Evolutionary conservation across 2,888 invertebrate species (phyloP).

Genomic region (Pandemis cinnamomeana): DNA sequence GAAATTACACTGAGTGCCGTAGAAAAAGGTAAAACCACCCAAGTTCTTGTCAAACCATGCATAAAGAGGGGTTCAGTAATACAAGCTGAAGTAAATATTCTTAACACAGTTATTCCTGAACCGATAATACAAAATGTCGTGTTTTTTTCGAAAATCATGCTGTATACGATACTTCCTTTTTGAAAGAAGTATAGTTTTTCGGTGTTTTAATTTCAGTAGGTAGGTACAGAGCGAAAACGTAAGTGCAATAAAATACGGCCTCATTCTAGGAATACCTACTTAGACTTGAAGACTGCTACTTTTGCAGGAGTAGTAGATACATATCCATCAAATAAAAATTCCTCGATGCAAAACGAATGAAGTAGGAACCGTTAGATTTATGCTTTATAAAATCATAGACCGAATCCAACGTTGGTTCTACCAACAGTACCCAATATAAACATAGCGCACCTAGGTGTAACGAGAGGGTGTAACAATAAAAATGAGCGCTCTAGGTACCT

Average conservation of each 20-base stretch:
- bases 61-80: too few relatives aligned
- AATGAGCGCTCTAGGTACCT: slow-evolving; percentile 67
- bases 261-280: too few relatives aligned
- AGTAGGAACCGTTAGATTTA: slow-evolving; percentile 61
- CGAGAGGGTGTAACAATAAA: slow-evolving; percentile 48
- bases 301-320: neutral
- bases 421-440: slow-evolving; percentile 15
- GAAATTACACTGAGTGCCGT: neutral
- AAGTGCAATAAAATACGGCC: neutral
- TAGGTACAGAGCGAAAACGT: neutral
- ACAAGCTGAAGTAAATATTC: too few relatives aligned
- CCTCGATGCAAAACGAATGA: neutral
- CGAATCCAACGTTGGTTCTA: slow-evolving; percentile 28
- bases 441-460: slow-evolving; percentile 28
- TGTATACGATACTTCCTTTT: too few relatives aligned
- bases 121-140: too few relatives aligned
- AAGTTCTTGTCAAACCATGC: too few relatives aligned
- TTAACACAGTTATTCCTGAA: too few relatives aligned
- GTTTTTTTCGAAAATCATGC: too few relatives aligned
- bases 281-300: neutral
- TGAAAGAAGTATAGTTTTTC: too few relatives aligned
- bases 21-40: neutral
- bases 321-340: neutral
- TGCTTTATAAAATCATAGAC: slow-evolving; percentile 46
- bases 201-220: too few relatives aligned